Base-by-base conservation (phyloP, 2,888 invertebrate species). In the Zygogramma bicolorata region DNA sequence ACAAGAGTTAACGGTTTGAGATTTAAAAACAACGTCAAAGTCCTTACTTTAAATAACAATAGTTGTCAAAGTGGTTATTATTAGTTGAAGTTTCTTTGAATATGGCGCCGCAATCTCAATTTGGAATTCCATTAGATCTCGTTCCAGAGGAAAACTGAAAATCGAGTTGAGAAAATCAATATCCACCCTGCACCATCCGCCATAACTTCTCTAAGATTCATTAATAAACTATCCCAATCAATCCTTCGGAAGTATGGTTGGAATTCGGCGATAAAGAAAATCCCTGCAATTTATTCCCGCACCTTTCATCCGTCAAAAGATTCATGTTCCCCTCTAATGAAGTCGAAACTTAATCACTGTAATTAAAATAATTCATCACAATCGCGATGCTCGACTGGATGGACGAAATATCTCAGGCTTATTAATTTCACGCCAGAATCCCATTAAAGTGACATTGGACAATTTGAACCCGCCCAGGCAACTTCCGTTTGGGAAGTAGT, bases 301-400 rank as follows among this genome's bases (percentile, higher is more conserved):
- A 66, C 81, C 79, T 75, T 77, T 73, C 66, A 74, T 72, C 77
- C 75, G 79, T 81, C 70, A 72, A 71, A 76, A 80, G 81, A 81
- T 81, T 82, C 80, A 80, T 80, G 77, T 79, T 76, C 76, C 75
- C 66, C 75, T 73, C 78, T 83, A 82, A 83, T 83, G 81, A 82
- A 81, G 53, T 53, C 53, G 53, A 53, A 53, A 25, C 25, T 53
- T n/a, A 53, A 53, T 53, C 53, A 82, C 80, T 82, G 82, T 82
- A 82, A 84, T 83, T 82, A 83, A 83, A 83, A 81, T 81, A 81
- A 83, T 83, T 81, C 79, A 83, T 83, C 82, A 82, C n/a, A n/a
- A 53, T 53, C 27, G 13, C n/a, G 53, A 53, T 53, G 27, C 27
- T 53, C 27, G 6, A 27, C 53, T 53, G 53, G 27, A 27, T 27